Evolutionary conservation across 2,113 vertebrate genomes (phyloP), one percentile per base, ranked within the genome.

Genomic region (Scatophagus argus): DNA sequence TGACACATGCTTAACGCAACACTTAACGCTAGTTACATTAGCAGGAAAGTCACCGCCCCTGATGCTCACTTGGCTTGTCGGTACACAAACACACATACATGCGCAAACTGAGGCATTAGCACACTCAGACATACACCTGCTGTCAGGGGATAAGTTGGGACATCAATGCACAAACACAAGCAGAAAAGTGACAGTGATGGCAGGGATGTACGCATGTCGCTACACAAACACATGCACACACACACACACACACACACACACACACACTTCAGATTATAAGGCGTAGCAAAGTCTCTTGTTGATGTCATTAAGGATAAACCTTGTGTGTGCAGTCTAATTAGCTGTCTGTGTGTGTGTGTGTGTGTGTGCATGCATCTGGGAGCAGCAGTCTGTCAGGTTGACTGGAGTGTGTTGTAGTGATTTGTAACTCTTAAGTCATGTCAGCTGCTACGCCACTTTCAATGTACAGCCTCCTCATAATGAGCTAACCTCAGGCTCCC

Each of bases 401-500:
- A 90, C 85, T 91, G 74, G 75, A 85, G 83, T 52, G 81, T 88
- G 82, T 80, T 90, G 88, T 82, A 83, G 59, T 79, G 85, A 90
- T 91, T 91, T 93, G 88, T 90, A 89, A 91, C 81, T 81, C 84
- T 87, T 84, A 91, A 92, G 81, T 89, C 87, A 83, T 68, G 86
- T 84, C 79, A 38, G 84, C 84, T 92, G 90, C 82, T 84, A 87
- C 72, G 76, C 85, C 88, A 86, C 75, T 90, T 93, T 90, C 89
- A 92, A 89, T 88, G 90, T 90, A 82, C 86, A 89, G 60, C 32
- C 81, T 74, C 55, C 10, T 70, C 63, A 75, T 90, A 81, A 88
- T n/a, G 25, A 84, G 77, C 80, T 74, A 81, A 82, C 56, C 64
- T 73, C 63, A 10, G 31, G 58, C 39, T 76, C 72, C 47, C 19